These are phyloP conservation scores for Rosalia funebris DNA, from an alignment of 2,888 invertebrate species.

Conservation along the genomic window DNA sequence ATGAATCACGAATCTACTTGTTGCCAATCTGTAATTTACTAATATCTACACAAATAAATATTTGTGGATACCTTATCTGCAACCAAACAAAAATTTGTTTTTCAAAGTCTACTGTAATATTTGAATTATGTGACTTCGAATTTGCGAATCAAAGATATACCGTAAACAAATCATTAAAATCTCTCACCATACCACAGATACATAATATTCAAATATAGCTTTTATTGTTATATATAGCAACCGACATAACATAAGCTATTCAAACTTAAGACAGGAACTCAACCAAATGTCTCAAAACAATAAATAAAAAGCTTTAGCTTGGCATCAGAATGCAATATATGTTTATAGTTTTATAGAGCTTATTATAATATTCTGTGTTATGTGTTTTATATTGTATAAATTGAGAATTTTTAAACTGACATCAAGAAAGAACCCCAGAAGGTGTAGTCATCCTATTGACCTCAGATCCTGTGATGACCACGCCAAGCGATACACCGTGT, in stretches of 20 bases:
- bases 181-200: not conserved
- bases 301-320: not conserved
- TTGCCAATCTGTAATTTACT: not conserved
- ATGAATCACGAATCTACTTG: not conserved
- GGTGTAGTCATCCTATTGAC: too few species aligned
- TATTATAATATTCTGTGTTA: not conserved
- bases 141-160: constrained; percentile 2
- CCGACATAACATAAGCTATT: not conserved
- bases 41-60: constrained; percentile 23
- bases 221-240: not conserved
- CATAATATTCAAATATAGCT: not conserved
- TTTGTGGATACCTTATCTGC: constrained; percentile 34
- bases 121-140: constrained; percentile 9
- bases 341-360: not conserved
- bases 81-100: constrained; percentile 38
- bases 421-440: not conserved
- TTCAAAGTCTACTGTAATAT: constrained; percentile 20
- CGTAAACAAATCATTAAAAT: not conserved
- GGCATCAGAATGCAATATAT: not conserved
- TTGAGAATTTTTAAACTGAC: not conserved
- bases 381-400: not conserved
- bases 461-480: too few species aligned
- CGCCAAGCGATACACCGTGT: not conserved
- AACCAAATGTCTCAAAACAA: not conserved
- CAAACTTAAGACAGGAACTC: not conserved